Evolutionary conservation across 2,888 invertebrate species (phyloP).

Genomic region (Acheta domesticus): DNA sequence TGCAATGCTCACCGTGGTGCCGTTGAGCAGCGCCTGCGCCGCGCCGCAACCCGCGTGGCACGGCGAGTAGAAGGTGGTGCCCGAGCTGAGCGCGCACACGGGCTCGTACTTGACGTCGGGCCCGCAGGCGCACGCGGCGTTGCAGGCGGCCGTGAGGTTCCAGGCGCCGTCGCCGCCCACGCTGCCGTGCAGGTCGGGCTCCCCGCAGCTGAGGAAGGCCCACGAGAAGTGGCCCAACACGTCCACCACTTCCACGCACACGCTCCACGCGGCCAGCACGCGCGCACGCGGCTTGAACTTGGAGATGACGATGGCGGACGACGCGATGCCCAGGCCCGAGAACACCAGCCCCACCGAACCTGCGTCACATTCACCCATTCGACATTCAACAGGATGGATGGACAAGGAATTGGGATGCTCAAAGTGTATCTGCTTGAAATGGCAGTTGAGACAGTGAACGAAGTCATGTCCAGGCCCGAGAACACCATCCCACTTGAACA

Average conservation of each 20-base stretch:
- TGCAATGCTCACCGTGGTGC: slow-evolving; percentile 36
- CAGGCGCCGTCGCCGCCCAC: slow-evolving; percentile 38
- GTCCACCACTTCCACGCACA: slow-evolving; percentile 42
- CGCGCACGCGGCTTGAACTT: slow-evolving; percentile 43
- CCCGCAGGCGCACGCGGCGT: slow-evolving; percentile 44
- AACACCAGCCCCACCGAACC: slow-evolving; percentile 43
- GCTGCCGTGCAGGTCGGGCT: slow-evolving; percentile 34
- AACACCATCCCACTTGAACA: too few relatives aligned
- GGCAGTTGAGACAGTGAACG: too few relatives aligned
- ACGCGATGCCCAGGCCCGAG: slow-evolving; percentile 42
- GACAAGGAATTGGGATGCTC: neutral
- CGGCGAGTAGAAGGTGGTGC: slow-evolving; percentile 49
- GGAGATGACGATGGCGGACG: slow-evolving; percentile 42
- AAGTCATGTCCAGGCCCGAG: too few relatives aligned
- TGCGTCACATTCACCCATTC: slow-evolving; percentile 26
- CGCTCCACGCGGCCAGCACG: slow-evolving; percentile 43
- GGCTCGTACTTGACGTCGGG: slow-evolving; percentile 44
- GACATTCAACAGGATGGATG: neutral
- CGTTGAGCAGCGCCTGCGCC: slow-evolving; percentile 30
- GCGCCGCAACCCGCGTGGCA: slow-evolving; percentile 52
- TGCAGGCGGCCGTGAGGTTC: slow-evolving; percentile 43
- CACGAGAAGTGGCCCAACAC: slow-evolving; percentile 41
- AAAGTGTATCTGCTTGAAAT: too few relatives aligned
- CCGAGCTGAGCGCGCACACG: slow-evolving; percentile 45
- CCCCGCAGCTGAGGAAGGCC: slow-evolving; percentile 44